These are phyloP conservation scores for Selene dorsalis DNA, from an alignment of 2,797 vertebrate species.

Conservation along the genomic window DNA sequence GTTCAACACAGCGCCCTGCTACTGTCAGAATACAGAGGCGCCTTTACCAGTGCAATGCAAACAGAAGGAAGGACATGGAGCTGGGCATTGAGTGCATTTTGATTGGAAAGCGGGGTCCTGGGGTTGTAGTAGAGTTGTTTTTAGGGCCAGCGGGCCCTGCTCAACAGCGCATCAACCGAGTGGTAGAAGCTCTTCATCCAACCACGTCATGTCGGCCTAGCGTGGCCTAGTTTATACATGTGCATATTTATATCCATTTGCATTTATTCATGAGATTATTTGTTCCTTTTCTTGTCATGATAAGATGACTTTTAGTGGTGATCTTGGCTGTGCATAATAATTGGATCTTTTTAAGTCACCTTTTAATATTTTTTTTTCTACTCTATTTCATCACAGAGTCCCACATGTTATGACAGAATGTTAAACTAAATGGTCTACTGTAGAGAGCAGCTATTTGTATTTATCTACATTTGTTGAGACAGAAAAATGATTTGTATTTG, in stretches of 20 bases:
- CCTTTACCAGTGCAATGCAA: conserved; percentile 60
- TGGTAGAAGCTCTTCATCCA: conserved; percentile 45
- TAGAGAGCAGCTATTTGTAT: conserved; percentile 1
- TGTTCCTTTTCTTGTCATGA: conserved; percentile 64
- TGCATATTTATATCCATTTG: conserved; percentile 63
- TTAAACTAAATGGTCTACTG: conserved; percentile 1
- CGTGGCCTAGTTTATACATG: conserved; percentile 54
- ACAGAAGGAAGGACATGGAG: conserved; percentile 56
- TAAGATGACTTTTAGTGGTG: conserved; percentile 57
- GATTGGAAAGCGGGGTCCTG: conserved; percentile 58
- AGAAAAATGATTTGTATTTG: neutral
- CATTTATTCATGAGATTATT: conserved; percentile 72
- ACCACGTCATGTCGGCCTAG: conserved; percentile 56
- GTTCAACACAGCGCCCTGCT: conserved; percentile 57
- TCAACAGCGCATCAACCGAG: conserved; percentile 45
- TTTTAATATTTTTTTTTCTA: conserved; percentile 15
- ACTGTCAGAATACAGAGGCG: conserved; percentile 69
- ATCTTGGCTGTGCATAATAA: conserved; percentile 58
- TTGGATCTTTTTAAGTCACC: conserved; percentile 42
- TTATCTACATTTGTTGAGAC: neutral
- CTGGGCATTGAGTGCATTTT: conserved; percentile 68
- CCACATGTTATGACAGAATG: conserved; percentile 2
- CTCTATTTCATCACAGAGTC: conserved; percentile 10
- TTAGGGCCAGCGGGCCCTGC: conserved; percentile 51
- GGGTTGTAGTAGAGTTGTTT: conserved; percentile 51